Evolutionary conservation across 2,888 invertebrate genomes (phyloP).

Genomic region (Calameuta pallipes): DNA sequence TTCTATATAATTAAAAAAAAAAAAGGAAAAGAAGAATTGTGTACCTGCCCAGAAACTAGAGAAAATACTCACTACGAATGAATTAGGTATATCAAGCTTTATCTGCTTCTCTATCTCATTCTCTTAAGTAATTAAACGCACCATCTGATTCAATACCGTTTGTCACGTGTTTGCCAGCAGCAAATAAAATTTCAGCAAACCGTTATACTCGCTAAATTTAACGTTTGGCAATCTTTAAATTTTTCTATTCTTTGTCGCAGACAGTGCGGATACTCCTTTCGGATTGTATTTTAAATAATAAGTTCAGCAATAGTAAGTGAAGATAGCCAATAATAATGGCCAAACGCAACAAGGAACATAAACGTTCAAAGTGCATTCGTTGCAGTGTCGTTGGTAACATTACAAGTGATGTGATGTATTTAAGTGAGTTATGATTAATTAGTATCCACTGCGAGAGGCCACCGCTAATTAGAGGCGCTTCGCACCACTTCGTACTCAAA

Average conservation of each 20-base stretch:
- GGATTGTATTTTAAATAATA: background rate
- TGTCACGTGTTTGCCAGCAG: background rate
- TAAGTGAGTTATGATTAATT: conserved; percentile 43
- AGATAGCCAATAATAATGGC: conserved; percentile 18
- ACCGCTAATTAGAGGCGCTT: conserved; percentile 32
- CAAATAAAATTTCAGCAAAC: background rate
- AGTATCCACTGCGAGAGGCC: conserved; percentile 34
- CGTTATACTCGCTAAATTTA: background rate
- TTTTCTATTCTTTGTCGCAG: background rate
- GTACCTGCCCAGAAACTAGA: background rate
- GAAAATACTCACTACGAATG: background rate
- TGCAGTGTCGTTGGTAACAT: conserved; percentile 21
- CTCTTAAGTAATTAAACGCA: background rate
- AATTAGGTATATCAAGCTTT: background rate
- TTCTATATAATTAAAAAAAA: background rate
- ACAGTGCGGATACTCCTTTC: background rate
- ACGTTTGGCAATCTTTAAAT: background rate
- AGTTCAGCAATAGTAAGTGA: background rate
- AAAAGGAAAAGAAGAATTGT: background rate
- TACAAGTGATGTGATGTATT: conserved; percentile 22
- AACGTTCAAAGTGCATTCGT: conserved; percentile 16
- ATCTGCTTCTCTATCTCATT: background rate
- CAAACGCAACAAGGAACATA: conserved; percentile 12
- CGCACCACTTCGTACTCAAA: conserved; percentile 17
- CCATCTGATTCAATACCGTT: background rate